A percentile compares a stretch with the other conserved stretches of the same genome.
Conservation (phyloP, 2,888 invertebrate species). For the Mycogona germanica region DNA sequence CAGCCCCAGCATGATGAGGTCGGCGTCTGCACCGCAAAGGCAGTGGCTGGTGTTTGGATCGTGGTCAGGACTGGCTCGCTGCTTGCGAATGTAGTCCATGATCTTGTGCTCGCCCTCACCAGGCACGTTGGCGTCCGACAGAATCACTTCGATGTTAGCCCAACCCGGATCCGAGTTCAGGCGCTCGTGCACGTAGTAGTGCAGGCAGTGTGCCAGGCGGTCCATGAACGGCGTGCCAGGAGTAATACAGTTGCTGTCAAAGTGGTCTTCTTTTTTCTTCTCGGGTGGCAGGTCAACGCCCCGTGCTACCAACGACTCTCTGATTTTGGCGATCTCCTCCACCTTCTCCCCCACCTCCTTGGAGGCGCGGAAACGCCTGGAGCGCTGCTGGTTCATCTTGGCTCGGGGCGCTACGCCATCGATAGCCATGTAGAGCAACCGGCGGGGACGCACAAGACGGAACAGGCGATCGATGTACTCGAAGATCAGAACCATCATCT, state of each 20-base stretch:
- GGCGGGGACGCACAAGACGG: constrained; percentile 80
- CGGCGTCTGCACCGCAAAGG: constrained; percentile 95
- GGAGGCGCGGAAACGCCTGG: constrained; percentile 88
- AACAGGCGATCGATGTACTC: constrained; percentile 95
- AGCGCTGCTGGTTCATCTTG: constrained; percentile 99
- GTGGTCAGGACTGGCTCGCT: constrained; percentile 85
- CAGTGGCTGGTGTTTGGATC: constrained; percentile 98
- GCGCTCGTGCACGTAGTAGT: constrained; percentile 77
- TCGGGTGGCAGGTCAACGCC: constrained; percentile 65
- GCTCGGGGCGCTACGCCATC: constrained; percentile 98
- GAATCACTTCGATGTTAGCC: constrained; percentile 76
- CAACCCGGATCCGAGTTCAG: constrained; percentile 91
- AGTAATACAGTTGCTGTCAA: constrained; percentile 98
- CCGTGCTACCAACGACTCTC: constrained; percentile 55
- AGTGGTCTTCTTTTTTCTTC: constrained; percentile 83
- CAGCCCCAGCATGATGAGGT: constrained; percentile 94
- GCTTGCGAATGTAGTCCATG: constrained; percentile 96
- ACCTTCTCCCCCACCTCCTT: constrained; percentile 87
- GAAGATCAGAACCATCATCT: constrained; percentile 99
- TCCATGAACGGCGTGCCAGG: constrained; percentile 98
- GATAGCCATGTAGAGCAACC: constrained; percentile 96
- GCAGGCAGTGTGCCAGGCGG: constrained; percentile 55
- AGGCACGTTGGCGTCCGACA: constrained; percentile 98
- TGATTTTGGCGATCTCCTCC: constrained; percentile 65
- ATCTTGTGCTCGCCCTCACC: constrained; percentile 99